Evolutionary conservation across 2,888 invertebrate species (phyloP), one percentile per base, ranked within the genome.

Genomic region (Desoria tigrina): DNA sequence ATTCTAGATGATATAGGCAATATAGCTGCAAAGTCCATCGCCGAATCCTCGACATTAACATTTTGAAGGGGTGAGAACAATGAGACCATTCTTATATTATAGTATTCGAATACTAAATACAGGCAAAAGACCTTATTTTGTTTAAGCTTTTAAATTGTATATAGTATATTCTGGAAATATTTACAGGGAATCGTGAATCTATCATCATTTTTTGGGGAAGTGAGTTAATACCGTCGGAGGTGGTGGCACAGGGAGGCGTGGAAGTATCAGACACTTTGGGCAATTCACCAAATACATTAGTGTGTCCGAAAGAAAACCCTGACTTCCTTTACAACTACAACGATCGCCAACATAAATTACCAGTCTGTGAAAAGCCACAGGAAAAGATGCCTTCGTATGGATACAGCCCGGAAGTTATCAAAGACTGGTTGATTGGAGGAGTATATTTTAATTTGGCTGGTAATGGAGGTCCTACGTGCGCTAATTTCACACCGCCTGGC

Each of bases 391-490:
- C 75, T 56, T 71, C 68, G 16, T 68, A 69, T 39, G 75, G 75
- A 24, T 75, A 71, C 61, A 71, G 65, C 55, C 58, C 71, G 28
- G 65, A 66, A 59, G 75, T 71, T 28, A 69, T 75, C 27, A 74
- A 61, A 64, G 75, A 75, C 45, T 72, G 71, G 72, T 66, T 75
- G 14, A 66, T 73, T 27, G 75, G 75, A 28, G 75, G 75, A 9
- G 75, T 75, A n/a, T 74, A 75, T 60, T 74, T 75, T 56, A 70
- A 69, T 42, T 63, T 75, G 39, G 70, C 73, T 54, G 75, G 75
- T 50, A 74, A 75, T 72, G 75, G 75, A 56, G 74, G 75, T 37
- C 72, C 75, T 14, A 56, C 64, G 7, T 75, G 75, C 64, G 64
- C 69, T 18, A 69, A 74, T 59, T 75, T 74, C 28, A 72, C 75